Evolutionary conservation across 2,888 invertebrate genomes (phyloP).

Genomic region (Luperina nickerlii): DNA sequence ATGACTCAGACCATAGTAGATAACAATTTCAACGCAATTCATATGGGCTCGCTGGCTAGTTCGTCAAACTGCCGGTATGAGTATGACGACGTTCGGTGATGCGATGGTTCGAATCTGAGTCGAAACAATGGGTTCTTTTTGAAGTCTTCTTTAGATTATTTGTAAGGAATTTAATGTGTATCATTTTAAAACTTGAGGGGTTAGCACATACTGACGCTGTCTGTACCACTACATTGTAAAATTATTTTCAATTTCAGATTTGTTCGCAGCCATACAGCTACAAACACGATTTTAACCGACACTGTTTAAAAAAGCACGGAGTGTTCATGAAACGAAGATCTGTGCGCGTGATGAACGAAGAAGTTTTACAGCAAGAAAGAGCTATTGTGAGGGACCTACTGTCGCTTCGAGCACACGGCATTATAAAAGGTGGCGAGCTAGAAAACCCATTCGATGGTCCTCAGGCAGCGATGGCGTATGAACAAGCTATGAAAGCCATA

Average conservation of each 20-base stretch:
- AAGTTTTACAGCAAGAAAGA: slow-evolving; percentile 77
- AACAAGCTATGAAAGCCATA: slow-evolving; percentile 75
- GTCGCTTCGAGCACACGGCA: slow-evolving; percentile 71
- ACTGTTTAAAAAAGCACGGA: slow-evolving; percentile 85
- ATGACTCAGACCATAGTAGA: too few relatives aligned
- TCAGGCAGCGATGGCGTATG: slow-evolving; percentile 74
- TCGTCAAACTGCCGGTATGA: too few relatives aligned
- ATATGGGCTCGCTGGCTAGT: too few relatives aligned
- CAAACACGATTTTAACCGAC: slow-evolving; percentile 83
- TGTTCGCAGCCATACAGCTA: slow-evolving; percentile 85
- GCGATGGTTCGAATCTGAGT: too few relatives aligned
- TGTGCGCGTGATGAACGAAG: slow-evolving; percentile 80
- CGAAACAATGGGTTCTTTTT: too few relatives aligned
- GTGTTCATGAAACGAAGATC: slow-evolving; percentile 79
- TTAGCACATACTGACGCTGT: too few relatives aligned
- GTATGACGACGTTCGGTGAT: too few relatives aligned
- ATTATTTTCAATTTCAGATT: slow-evolving; percentile 72
- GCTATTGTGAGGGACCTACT: slow-evolving; percentile 75
- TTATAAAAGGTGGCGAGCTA: slow-evolving; percentile 70
- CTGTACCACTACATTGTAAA: background rate
- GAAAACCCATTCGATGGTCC: slow-evolving; percentile 78
- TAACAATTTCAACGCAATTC: too few relatives aligned
- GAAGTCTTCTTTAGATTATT: too few relatives aligned
- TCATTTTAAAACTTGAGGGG: too few relatives aligned
- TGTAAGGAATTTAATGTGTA: too few relatives aligned